phyloP scores from a whole-genome alignment of 2,797 vertebrate species.

The Phalloptychus januarius region DNA sequence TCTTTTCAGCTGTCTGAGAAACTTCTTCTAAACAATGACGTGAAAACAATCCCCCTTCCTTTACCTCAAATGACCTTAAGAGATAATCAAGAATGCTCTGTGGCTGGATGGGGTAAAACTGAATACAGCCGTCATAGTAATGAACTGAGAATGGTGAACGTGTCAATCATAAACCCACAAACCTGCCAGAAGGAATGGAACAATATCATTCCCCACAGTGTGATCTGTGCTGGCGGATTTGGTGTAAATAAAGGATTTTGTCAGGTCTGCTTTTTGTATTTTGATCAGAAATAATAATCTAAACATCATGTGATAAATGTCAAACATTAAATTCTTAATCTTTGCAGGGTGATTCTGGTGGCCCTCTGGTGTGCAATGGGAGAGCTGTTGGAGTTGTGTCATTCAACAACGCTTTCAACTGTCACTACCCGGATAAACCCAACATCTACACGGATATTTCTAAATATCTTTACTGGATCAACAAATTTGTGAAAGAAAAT shows the following conservation, averaged over 20 bases:
- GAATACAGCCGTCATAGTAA: accelerated
- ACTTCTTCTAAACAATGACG: not conserved
- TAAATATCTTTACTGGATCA: conserved; percentile 66
- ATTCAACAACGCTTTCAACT: conserved; percentile 1
- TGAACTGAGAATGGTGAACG: conserved; percentile 29
- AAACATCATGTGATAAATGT: not conserved
- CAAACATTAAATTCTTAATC: not conserved
- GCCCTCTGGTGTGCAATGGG: conserved; percentile 69
- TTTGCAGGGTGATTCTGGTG: conserved; percentile 75
- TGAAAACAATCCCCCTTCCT: conserved; percentile 24
- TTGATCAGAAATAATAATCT: not conserved
- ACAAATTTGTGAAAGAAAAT: conserved; percentile 9
- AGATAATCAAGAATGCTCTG: conserved; percentile 26
- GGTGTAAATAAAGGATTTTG: conserved; percentile 45
- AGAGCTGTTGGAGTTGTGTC: conserved; percentile 70
- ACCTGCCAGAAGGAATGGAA: conserved; percentile 33
- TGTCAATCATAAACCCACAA: conserved; percentile 7
- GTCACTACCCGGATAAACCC: conserved; percentile 61
- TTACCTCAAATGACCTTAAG: not conserved
- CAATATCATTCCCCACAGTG: conserved; percentile 15
- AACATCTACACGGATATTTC: conserved; percentile 74
- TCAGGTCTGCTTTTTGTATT: conserved; percentile 19
- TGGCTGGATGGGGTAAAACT: conserved; percentile 54
- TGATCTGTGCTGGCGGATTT: conserved; percentile 69
- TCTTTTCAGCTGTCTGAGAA: conserved; percentile 50